Percentiles rank a stretch among this genome's conserved stretches.
Evolutionary conservation across 2,797 vertebrate genomes (phyloP).

Genomic region (Hafferia zeledoni): DNA sequence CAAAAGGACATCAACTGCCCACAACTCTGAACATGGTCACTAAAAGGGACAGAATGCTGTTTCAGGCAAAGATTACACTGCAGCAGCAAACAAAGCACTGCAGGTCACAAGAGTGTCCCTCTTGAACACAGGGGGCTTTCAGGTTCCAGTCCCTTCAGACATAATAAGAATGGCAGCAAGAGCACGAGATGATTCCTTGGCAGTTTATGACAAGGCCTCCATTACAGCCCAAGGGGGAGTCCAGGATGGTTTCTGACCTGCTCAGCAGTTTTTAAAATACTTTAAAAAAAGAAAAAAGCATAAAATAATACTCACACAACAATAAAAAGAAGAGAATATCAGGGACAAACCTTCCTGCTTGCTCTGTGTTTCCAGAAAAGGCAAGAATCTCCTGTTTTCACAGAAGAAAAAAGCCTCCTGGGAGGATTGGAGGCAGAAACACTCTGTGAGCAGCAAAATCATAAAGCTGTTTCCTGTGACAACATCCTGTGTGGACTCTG

Average conservation of each 20-base stretch:
- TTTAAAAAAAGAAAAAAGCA: neutral
- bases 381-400: neutral
- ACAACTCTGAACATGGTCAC: neutral
- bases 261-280: neutral
- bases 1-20: neutral
- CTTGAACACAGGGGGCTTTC: neutral
- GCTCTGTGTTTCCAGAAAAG: neutral
- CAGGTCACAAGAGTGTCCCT: neutral
- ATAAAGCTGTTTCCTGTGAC: conserved; percentile 16
- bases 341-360: neutral
- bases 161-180: neutral
- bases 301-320: neutral
- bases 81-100: neutral
- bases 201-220: neutral
- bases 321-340: neutral
- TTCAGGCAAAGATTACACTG: neutral
- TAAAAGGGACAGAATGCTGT: neutral
- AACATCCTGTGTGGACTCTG: conserved; percentile 37
- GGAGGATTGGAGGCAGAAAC: neutral
- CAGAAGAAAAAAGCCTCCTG: neutral
- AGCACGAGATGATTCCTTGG: neutral
- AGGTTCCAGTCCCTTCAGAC: neutral
- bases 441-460: neutral
- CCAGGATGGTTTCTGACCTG: neutral
- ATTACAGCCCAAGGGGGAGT: neutral